Base-by-base conservation (phyloP, 2,113 vertebrate genomes). In the Seriola quinqueradiata region DNA sequence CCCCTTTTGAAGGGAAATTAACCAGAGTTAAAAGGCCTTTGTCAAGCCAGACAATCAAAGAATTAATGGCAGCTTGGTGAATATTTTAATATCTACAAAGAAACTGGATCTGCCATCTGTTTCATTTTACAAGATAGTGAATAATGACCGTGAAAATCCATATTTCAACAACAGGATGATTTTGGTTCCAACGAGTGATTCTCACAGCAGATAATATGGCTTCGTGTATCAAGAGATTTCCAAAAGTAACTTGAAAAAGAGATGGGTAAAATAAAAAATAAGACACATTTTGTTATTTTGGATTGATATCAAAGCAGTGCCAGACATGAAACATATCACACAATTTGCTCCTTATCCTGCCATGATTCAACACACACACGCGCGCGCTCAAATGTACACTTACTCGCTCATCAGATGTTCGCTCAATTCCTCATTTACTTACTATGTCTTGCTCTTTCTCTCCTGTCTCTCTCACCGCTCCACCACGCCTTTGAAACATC, bases 1-100 rank as follows among this genome's bases (percentile, higher is more conserved):
- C 66, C 89, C 68, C 83, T 89, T 93, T 93, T 90, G 90, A 93
- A 90, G 91, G 87, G 81, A 91, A 92, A 92, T 93, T 88, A 93
- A 85, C 60, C 79, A 67, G 57, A 89, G 88, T 89, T 91, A 92
- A 92, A 93, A 92, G 77, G 87, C 75, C 78, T 89, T 90, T 92
- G 81, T 91, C 68, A 83, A 79, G 64, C 38, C 77, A 86, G 84
- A 89, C 81, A 93, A 92, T 92, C 88, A 91, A 92, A 86, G 77
- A 90, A 88, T 90, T 87, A 89, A 82, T 84, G 81, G 75, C 67
- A 76, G 82, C 80, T 87, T 77, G 61, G 79, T 89, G 85, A 92
- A 93, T 90, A 89, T 91, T 89, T 88, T 84, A 90, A 86, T 83
- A 85, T 85, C 81, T 89, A 90, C 82, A 91, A 93, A 91, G 77